Base-by-base conservation (phyloP, 2,888 invertebrate genomes). In the Napeogenes inachia region DNA sequence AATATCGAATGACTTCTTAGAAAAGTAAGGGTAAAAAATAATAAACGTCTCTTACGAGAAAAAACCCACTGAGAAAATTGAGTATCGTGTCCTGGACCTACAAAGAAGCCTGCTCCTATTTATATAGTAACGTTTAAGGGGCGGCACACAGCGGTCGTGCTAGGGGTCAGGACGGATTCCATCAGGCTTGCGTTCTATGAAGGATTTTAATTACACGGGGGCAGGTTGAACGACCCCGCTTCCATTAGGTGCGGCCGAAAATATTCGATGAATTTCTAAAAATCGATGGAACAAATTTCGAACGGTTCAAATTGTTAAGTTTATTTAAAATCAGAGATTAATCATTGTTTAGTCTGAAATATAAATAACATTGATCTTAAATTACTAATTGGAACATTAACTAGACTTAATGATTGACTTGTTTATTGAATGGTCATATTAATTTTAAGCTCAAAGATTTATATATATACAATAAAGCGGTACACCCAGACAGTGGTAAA, bases 151-250 rank as follows among this genome's bases (percentile, higher is more conserved):
- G 80, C 82, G 79, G 82, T 84, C 87, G 85, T 81, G 86, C 78
- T 78, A 79, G 79, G 76, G 87, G 85, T 85, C 86, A 85, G 82
- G 81, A 84, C 81, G 87, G 83, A 88, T 87, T 85, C 87, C 87
- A 85, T 86, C 85, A 85, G 84, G 82, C 86, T 79, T 78, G 81
- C 84, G 85, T 85, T 85, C 87, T 86, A 85, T 89, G 89, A 87
- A 89, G 87, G 89, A 88, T 89, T 89, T 89, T 89, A 90, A 90
- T 90, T 89, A 89, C 87, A 81, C 79, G 77, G 81, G 77, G 71
- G 76, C 74, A 78, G 42, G 86, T 80, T 86, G 81, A 88, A 85
- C 71, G 85, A 82, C 84, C 74, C 75, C 77, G 78, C 78, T 77
- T 72, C 73, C 69, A 71, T 77, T 66, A 62, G 64, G 54, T 57